Evolutionary conservation across 2,113 vertebrate genomes (phyloP).

Genomic region (Rattus norvegicus): GRCr8 NC_086039.1:15696001-15696500

Average conservation of each 20-base stretch:
- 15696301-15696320: conserved; percentile 33
- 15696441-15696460: conserved; percentile 13
- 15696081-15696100: neutral
- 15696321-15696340: neutral
- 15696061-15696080: neutral
- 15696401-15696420: conserved; percentile 44
- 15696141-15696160: conserved; percentile 2
- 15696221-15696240: neutral
- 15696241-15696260: conserved; percentile 7
- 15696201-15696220: neutral
- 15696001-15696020: neutral
- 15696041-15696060: neutral
- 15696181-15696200: neutral
- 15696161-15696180: neutral
- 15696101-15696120: neutral
- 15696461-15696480: conserved; percentile 36
- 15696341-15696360: neutral
- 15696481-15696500: conserved; percentile 52
- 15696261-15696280: conserved; percentile 30
- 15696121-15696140: neutral
- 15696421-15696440: neutral
- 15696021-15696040: neutral
- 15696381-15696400: conserved; percentile 26
- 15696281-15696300: neutral
- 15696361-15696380: conserved; percentile 28